These are phyloP conservation scores for Zaprionus kolodkinae DNA, from an alignment of 1,140 invertebrate genomes.

Conservation along the genomic window DNA sequence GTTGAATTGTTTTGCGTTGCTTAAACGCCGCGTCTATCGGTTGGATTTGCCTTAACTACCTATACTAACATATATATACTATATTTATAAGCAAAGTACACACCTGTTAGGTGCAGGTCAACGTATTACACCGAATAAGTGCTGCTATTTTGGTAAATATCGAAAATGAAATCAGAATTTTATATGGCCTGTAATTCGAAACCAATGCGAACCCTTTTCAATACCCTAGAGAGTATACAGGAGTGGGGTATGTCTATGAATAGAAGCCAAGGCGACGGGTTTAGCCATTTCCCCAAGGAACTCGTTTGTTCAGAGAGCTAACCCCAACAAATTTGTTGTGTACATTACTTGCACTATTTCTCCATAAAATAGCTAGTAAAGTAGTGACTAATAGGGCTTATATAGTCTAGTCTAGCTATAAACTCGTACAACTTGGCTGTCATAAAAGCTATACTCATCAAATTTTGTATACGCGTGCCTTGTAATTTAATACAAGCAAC, in stretches of 20 bases:
- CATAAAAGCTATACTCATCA: neutral
- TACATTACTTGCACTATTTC: no score
- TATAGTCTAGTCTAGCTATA: neutral
- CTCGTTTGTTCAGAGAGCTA: no score
- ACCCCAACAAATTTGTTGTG: no score
- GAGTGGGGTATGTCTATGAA: neutral
- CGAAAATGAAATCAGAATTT: slow-evolving; percentile 22
- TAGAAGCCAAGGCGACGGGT: no score
- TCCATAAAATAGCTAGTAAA: no score
- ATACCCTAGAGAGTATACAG: neutral
- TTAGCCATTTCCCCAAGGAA: no score
- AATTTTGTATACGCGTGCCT: neutral
- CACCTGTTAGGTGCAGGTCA: neutral
- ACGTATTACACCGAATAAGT: slow-evolving; percentile 10
- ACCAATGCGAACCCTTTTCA: slow-evolving; percentile 24
- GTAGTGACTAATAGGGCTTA: neutral
- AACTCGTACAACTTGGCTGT: neutral
- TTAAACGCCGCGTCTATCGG: slow-evolving; percentile 47
- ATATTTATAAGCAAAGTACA: neutral
- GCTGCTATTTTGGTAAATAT: slow-evolving; percentile 9
- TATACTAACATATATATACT: neutral
- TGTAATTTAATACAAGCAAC: neutral
- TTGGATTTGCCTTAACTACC: neutral
- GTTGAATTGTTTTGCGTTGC: slow-evolving; percentile 70
- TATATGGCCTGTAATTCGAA: slow-evolving; percentile 17